phyloP scores from a whole-genome alignment of 2,113 vertebrate genomes.

The Astur gentilis region DNA sequence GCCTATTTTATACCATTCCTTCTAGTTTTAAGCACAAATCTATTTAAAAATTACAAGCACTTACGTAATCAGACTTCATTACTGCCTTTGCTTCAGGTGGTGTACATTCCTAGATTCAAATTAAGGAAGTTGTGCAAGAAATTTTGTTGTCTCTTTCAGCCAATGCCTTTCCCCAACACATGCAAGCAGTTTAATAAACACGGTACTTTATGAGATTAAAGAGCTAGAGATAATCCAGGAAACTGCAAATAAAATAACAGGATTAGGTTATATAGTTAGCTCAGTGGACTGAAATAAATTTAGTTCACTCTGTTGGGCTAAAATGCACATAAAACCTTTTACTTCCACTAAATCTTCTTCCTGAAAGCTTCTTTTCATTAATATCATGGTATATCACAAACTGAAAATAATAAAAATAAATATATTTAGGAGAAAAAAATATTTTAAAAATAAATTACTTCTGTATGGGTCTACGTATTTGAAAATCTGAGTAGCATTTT shows the following conservation, averaged over 20 bases:
- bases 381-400: neutral
- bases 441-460: neutral
- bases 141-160: neutral
- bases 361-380: neutral
- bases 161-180: neutral
- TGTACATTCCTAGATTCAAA: neutral
- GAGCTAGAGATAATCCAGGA: slow-evolving; percentile 38
- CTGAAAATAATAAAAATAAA: neutral
- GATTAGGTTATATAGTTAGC: slow-evolving; percentile 47
- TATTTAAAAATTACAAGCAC: neutral
- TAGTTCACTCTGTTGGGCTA: neutral
- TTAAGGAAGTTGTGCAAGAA: neutral
- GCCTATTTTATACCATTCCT: neutral
- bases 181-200: neutral
- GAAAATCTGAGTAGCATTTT: neutral
- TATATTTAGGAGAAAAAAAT: neutral
- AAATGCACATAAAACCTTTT: neutral
- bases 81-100: neutral
- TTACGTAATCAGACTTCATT: slow-evolving; percentile 22
- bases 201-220: slow-evolving; percentile 4
- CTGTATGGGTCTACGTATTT: neutral
- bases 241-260: slow-evolving; percentile 10
- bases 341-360: neutral
- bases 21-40: neutral
- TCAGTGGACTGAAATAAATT: neutral